Base-by-base conservation (phyloP, 2,888 invertebrate species). In the Diadegma fenestrale region DNA sequence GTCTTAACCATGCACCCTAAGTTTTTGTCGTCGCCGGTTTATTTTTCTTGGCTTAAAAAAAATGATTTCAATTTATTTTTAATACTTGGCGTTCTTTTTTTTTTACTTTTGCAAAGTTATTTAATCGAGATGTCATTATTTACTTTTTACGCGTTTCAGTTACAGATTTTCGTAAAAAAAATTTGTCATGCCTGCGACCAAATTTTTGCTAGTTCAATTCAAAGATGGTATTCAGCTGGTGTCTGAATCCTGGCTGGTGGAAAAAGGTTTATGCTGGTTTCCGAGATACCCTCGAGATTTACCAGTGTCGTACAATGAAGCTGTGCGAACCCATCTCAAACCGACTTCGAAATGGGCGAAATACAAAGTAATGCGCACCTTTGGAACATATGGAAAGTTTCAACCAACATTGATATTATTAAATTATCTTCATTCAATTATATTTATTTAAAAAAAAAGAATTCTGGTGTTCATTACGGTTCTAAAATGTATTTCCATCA, bases 191-290 rank as follows among this genome's bases (percentile, higher is more conserved):
- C 8, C 22, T 61, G 6, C 45, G 48, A 69, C 26, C 26, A 48
- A 69, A 69, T 19, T 64, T 72, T n/a, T 10, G n/a, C 48, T 72
- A 30, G 69, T 69, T 26, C n/a, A 43, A 48, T 72, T 72, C 37
- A 72, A 72, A 54, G 51, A 51, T 58, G 72, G 72, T 54, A 51
- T 72, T 33, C 72, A 72, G 51, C 30, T 72, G 17, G 51, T 72
- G 19, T 72, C 72, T 48, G 51, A 54, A 48, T 51, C 72, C 33
- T 72, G 72, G 72, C 51, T 73, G 14, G 61, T 61, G 61, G 61
- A 61, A 61, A 61, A 61, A 19, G 58, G 58, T 58, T 58, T 58
- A 22, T 61, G 61, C 61, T 26, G 26, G 61, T 61, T 61, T 22
- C 61, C 61, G 61, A 61, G 22, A 61, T 61, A 61, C 26, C 61